phyloP scores from a whole-genome alignment of 2,888 invertebrate genomes.

The Zhuqinia jingwanae region DNA sequence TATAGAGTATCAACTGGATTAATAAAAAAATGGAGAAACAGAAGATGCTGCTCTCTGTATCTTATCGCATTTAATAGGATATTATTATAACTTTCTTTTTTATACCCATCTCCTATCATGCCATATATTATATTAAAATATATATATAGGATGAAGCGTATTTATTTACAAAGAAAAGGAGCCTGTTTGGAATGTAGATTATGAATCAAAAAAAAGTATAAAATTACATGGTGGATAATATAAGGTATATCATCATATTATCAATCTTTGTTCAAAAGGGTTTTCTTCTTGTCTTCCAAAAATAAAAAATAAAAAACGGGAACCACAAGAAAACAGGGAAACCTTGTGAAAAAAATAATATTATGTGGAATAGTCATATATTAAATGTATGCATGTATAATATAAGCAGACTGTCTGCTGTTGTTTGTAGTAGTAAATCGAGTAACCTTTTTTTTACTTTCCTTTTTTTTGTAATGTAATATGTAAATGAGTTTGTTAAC shows the following conservation, averaged over 20 bases:
- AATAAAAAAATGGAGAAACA: too few relatives aligned
- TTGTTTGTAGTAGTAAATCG: constrained; percentile 1
- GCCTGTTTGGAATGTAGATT: too few relatives aligned
- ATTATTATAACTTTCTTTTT: too few relatives aligned
- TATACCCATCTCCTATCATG: too few relatives aligned
- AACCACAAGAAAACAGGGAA: constrained; percentile 22
- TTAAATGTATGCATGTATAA: not conserved
- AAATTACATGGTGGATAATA: constrained; percentile 25
- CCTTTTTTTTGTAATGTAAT: constrained; percentile 3
- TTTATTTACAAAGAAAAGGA: constrained; percentile 30
- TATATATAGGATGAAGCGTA: too few relatives aligned
- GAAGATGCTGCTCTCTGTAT: too few relatives aligned
- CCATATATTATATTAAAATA: too few relatives aligned
- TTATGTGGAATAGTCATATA: not conserved
- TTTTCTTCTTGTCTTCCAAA: not conserved
- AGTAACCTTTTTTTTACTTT: constrained; percentile 9
- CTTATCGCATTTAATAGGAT: too few relatives aligned
- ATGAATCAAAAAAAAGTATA: not conserved
- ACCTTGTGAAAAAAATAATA: not conserved
- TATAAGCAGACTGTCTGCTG: too few relatives aligned
- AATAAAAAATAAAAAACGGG: not conserved
- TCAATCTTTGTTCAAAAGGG: constrained; percentile 29
- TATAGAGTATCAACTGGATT: too few relatives aligned
- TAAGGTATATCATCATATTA: constrained; percentile 52
- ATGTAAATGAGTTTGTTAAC: constrained; percentile 28